Evolutionary conservation across 1,140 invertebrate genomes (phyloP), one percentile per base, ranked within the genome.

Genomic region (Adelges cooleyi): DNA sequence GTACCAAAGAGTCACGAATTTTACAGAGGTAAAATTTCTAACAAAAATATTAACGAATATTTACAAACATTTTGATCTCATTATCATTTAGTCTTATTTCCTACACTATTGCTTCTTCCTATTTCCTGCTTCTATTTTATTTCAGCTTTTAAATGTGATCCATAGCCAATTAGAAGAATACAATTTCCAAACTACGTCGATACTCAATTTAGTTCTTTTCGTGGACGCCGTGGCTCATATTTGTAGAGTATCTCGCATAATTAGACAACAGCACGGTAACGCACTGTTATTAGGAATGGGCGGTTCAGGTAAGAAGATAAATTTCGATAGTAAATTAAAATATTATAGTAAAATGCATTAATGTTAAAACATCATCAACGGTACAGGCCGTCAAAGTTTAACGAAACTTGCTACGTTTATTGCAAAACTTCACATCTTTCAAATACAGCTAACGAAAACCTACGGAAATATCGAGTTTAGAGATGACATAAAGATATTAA

Each of bases 181-280:
- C 11, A 33, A 33, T 33, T 33, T 11, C 11, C 29, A 33, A 33
- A 33, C 5, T 33, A 33, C 29, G 29, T 33, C 29, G 5, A 33
- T 65, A 2, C 96, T 98, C 93, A 92, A 93, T 77, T 78, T 98
- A 42, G 92, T 97, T 3, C 77, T 98, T 23, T 98, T 97, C 74
- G 86, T 86, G 87, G 96, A 93, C 79, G 92, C 92, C 11, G 87
- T 97, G 65, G 92, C 96, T 77, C 93, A 96, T 80, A 81, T 96
- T 66, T 93, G 91, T 15, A 83, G 90, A 72, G 88, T 98, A 69
- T 88, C 86, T 71, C 83, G 93, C 46, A 89, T 98, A 70, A 80
- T 98, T 68, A 92, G 92, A 72, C 92, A 95, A 76, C 89, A 90
- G 27, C 80, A 86, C 69, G 90, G 86, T 73, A 90, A 92, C 76